These are phyloP conservation scores for Anoplopoma fimbria DNA, from an alignment of 2,113 vertebrate species.

Conservation along the genomic window DNA sequence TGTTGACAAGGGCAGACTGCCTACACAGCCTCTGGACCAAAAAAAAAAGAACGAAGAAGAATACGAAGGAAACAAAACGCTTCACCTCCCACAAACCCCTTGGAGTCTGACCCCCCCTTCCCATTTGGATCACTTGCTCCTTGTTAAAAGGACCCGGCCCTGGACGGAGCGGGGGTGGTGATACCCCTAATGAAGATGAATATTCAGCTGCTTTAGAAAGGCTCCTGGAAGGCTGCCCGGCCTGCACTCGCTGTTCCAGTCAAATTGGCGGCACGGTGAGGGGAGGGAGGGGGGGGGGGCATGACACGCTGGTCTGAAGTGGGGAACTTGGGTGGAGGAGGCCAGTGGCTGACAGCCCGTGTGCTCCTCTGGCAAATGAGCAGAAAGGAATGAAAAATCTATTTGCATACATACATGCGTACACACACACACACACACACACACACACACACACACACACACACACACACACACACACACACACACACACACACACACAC, in stretches of 20 bases:
- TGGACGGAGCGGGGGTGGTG: slow-evolving; percentile 75
- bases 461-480: neutral
- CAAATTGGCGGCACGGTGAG: slow-evolving; percentile 82
- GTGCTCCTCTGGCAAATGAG: slow-evolving; percentile 25
- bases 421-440: neutral
- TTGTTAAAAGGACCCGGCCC: slow-evolving; percentile 78
- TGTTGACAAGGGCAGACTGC: slow-evolving; percentile 54
- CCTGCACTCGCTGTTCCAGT: slow-evolving; percentile 78
- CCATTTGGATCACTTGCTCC: slow-evolving; percentile 72
- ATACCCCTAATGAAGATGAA: slow-evolving; percentile 88
- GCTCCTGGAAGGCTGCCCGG: slow-evolving; percentile 83
- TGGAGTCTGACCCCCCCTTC: slow-evolving; percentile 22
- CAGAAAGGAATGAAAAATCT: slow-evolving; percentile 17
- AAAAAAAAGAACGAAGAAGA: slow-evolving; percentile 1
- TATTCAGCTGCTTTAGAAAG: slow-evolving; percentile 82
- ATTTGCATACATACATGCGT: slow-evolving; percentile 11
- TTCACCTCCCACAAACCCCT: slow-evolving; percentile 45
- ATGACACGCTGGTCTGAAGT: slow-evolving; percentile 8
- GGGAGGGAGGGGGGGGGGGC: slow-evolving; percentile 25
- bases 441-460: neutral
- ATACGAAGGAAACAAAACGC: slow-evolving; percentile 20
- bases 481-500: neutral
- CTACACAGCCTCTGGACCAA: slow-evolving; percentile 30
- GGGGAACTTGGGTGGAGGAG: slow-evolving; percentile 26
- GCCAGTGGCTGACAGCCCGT: slow-evolving; percentile 33